Evolutionary conservation across 92 coral and sea anemone genomes (phyloP), one percentile per base, ranked within the genome.

Genomic region (Zoanthus sociatus): DNA sequence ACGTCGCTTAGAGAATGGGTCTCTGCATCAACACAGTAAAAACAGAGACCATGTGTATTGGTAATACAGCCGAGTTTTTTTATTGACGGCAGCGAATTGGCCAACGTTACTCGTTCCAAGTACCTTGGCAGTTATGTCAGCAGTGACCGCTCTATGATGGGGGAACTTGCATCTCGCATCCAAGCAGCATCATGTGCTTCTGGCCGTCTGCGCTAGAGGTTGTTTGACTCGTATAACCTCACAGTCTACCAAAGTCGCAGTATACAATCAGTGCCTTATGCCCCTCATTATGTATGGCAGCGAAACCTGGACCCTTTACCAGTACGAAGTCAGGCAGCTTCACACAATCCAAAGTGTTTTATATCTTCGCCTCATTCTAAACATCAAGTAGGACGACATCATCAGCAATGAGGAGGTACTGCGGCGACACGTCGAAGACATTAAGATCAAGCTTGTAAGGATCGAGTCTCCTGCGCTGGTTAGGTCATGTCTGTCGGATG

Each of bases 21-120:
- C 68, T 87, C 15, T 37, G 51, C 51, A 78, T 78, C 33, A 78
- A 87, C 79, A 87, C 79, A 0, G 70, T n/a, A 1, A 87, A 87
- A 78, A 87, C 86, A 18, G 86, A 87, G 37, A 87, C 90, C 63
- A 69, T 70, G 86, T 78, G 79, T 33, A 78, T 78, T 78, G 90
- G 90, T 15, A 21, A 48, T 11, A 7, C 33, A 9, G 81, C 86
- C 60, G 90, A 87, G 53, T 87, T 70, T 58, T 87, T 66, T 11
- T 26, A 53, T 78, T 5, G 81, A 78, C 13, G 68, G 78, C 44
- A 47, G 48, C 8, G 45, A 74, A 46, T 74, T 69, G 45, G 32
- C 11, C 17, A 64, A 58, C 55, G 64, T 54, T 17, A 58, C 67
- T 47, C 68, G 69, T 30, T 50, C 55, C 15, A 70, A 70, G 9